Evolutionary conservation across 30 jellyfish, hydroid and myxozoan genomes (phyloP).

Genomic region (Hydractinia symbiolongicarpus): DNA sequence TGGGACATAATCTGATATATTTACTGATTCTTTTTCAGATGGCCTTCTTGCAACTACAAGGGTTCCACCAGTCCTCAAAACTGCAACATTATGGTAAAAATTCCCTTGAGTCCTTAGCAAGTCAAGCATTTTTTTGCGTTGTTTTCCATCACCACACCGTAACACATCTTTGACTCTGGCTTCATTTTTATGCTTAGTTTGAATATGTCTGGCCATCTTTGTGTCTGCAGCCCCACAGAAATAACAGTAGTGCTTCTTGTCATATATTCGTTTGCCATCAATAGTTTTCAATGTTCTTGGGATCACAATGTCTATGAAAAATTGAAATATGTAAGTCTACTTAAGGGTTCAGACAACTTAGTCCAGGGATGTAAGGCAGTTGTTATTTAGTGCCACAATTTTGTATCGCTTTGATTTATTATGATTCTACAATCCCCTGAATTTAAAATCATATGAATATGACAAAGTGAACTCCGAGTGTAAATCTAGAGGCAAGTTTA

Average conservation of each 20-base stretch:
- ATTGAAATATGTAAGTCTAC: too few relatives aligned
- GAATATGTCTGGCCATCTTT: conserved; percentile 33
- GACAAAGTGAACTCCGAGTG: too few relatives aligned
- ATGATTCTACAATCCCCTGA: too few relatives aligned
- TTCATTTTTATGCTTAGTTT: conserved; percentile 35
- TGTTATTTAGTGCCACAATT: too few relatives aligned
- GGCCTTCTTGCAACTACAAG: conserved; percentile 39
- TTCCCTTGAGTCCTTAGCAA: conserved; percentile 31
- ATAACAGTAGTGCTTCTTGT: conserved; percentile 30
- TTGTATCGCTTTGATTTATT: too few relatives aligned
- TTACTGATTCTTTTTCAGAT: conserved; percentile 5
- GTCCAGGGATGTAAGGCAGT: too few relatives aligned
- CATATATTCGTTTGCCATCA: conserved; percentile 30
- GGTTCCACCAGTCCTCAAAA: conserved; percentile 37
- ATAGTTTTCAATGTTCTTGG: background rate
- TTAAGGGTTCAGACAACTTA: too few relatives aligned
- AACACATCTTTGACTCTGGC: conserved; percentile 20
- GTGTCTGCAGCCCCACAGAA: conserved; percentile 26
- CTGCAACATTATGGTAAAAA: conserved; percentile 37
- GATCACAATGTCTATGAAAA: too few relatives aligned
- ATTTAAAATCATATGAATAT: too few relatives aligned
- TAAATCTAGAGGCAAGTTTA: too few relatives aligned
- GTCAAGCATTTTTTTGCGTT: conserved; percentile 33
- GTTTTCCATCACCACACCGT: background rate
- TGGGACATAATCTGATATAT: conserved; percentile 23